A percentile compares a stretch with the other conserved stretches of the same genome.
These are phyloP conservation scores for Cactoblastis cactorum DNA, from an alignment of 2,888 invertebrate genomes.

Conservation along the genomic window DNA sequence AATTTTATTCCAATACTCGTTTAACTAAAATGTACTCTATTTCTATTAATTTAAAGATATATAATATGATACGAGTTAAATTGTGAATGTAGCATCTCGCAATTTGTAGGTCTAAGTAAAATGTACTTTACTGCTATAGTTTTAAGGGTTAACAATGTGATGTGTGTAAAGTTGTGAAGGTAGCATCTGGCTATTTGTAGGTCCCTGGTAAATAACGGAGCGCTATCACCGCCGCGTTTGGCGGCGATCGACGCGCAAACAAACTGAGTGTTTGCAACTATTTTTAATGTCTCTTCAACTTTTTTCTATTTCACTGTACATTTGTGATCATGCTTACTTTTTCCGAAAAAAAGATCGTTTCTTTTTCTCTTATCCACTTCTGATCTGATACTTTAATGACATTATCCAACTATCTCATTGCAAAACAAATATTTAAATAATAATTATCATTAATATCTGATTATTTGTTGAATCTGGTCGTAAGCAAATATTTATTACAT, in stretches of 20 bases:
- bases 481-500: no score
- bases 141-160: conserved; percentile 16
- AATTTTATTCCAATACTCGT: conserved; percentile 14
- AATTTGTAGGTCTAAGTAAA: no score
- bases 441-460: no score
- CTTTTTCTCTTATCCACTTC: no score
- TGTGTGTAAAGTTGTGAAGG: conserved; percentile 28
- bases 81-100: no score
- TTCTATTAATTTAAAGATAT: not conserved
- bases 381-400: no score
- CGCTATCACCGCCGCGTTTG: conserved; percentile 69
- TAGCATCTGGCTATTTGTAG: conserved; percentile 54
- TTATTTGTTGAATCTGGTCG: no score
- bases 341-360: not conserved
- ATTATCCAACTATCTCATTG: no score
- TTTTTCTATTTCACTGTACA: conserved; percentile 8
- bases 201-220: conserved; percentile 57
- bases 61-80: no score
- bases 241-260: conserved; percentile 60
- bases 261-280: conserved; percentile 46
- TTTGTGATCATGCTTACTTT: not conserved
- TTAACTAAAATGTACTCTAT: conserved; percentile 26
- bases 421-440: no score
- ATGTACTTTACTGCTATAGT: conserved; percentile 20
- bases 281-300: conserved; percentile 19